Conservation (phyloP, 2,797 vertebrate genomes). For the Sylvia borin region DNA sequence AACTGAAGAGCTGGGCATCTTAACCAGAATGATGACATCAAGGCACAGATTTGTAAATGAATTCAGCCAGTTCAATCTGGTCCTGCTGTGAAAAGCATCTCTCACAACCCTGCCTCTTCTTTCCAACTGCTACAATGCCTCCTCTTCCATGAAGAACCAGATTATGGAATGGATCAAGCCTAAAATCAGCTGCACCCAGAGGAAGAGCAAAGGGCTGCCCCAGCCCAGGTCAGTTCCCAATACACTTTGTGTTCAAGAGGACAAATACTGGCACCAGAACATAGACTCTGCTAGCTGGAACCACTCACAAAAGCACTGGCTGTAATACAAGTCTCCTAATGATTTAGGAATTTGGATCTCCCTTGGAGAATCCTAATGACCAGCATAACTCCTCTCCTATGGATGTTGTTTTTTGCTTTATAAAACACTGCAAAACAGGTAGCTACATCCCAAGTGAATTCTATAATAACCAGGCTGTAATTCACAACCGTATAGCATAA, state of each 20-base stretch:
- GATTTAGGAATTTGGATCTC: neutral
- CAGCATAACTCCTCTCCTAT: neutral
- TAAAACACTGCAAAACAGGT: neutral
- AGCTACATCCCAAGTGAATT: neutral
- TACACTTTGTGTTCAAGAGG: fast-evolving
- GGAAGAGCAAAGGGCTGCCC: neutral
- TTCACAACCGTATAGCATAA: neutral
- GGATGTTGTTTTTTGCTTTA: neutral
- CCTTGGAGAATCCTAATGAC: neutral
- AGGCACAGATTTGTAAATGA: neutral
- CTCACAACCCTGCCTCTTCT: neutral
- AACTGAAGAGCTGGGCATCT: neutral
- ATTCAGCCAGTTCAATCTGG: neutral
- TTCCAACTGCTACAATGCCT: neutral
- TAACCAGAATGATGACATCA: neutral
- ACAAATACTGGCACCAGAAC: neutral
- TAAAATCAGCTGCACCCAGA: neutral
- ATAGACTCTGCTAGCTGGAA: neutral
- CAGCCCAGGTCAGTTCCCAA: neutral
- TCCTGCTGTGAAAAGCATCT: neutral
- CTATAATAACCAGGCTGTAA: neutral
- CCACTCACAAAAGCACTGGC: neutral
- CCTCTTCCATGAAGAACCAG: neutral
- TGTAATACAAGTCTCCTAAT: neutral
- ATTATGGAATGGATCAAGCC: neutral